phyloP scores from a whole-genome alignment of 1,140 invertebrate species.

The Anastrepha obliqua region DNA sequence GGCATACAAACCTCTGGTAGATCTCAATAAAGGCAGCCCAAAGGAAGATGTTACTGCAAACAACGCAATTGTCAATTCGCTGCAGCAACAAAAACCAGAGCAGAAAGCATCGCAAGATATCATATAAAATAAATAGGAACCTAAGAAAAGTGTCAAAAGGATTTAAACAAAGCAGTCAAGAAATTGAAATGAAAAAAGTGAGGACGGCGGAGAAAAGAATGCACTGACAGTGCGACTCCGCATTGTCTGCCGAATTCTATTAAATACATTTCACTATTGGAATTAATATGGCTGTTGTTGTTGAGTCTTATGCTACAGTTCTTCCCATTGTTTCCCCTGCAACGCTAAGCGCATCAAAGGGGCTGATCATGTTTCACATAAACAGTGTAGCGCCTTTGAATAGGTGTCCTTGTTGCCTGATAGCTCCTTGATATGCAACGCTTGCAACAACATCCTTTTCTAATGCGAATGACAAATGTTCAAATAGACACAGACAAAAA shows the following conservation, averaged over 20 bases:
- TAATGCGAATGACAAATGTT: constrained; percentile 25
- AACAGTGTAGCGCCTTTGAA: constrained; percentile 50
- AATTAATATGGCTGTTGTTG: constrained; percentile 54
- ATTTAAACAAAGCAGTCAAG: constrained; percentile 58
- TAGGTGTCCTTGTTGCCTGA: constrained; percentile 38
- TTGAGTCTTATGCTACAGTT: background rate
- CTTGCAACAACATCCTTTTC: constrained; percentile 17
- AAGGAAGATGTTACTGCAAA: background rate
- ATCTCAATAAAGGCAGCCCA: background rate
- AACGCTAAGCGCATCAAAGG: constrained; percentile 61
- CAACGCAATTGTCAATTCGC: constrained; percentile 14
- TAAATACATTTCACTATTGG: constrained; percentile 56
- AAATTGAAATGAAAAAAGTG: constrained; percentile 54
- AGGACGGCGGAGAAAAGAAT: no score
- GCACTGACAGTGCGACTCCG: constrained; percentile 30
- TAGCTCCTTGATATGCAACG: constrained; percentile 2
- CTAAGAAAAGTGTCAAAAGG: constrained; percentile 54
- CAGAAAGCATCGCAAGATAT: background rate
- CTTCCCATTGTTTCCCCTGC: background rate
- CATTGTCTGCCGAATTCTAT: constrained; percentile 34
- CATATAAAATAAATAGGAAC: constrained; percentile 14
- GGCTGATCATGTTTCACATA: constrained; percentile 63
- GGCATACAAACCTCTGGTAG: background rate
- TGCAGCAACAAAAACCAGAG: constrained; percentile 20
- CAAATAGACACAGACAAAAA: background rate